phyloP scores from a whole-genome alignment of 2,113 vertebrate genomes.

The Madoqua kirkii region DNA sequence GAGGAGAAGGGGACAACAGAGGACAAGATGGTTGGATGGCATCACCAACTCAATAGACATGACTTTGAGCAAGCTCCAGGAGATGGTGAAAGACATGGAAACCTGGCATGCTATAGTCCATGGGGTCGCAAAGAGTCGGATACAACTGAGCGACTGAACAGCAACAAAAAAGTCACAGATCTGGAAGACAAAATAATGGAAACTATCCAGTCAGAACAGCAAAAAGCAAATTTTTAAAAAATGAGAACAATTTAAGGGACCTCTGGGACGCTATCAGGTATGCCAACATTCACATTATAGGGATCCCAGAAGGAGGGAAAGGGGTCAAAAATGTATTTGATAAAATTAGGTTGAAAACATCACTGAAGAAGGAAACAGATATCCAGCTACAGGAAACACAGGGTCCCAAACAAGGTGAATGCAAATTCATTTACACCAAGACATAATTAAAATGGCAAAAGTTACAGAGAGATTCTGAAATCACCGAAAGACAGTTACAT shows the following conservation, averaged over 20 bases:
- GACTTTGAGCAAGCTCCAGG: neutral
- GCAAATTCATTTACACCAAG: neutral
- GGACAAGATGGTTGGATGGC: neutral
- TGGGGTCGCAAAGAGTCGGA: neutral
- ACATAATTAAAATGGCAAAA: neutral
- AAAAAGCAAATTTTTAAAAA: neutral
- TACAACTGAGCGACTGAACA: neutral
- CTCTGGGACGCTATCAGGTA: neutral
- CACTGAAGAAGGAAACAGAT: neutral
- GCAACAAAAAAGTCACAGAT: neutral
- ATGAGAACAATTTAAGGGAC: neutral
- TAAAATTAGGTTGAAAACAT: neutral
- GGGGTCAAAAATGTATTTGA: neutral
- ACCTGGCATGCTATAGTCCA: neutral
- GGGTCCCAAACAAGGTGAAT: neutral
- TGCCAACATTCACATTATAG: neutral
- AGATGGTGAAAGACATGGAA: neutral
- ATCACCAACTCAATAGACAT: neutral
- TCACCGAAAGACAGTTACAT: neutral
- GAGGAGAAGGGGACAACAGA: neutral
- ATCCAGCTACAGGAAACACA: neutral
- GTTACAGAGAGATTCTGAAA: neutral
- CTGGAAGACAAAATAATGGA: neutral
- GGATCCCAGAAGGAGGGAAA: neutral
- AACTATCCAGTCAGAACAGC: neutral